Evolutionary conservation across 2,113 vertebrate species (phyloP).

Genomic region (Gallinago undulata): DNA sequence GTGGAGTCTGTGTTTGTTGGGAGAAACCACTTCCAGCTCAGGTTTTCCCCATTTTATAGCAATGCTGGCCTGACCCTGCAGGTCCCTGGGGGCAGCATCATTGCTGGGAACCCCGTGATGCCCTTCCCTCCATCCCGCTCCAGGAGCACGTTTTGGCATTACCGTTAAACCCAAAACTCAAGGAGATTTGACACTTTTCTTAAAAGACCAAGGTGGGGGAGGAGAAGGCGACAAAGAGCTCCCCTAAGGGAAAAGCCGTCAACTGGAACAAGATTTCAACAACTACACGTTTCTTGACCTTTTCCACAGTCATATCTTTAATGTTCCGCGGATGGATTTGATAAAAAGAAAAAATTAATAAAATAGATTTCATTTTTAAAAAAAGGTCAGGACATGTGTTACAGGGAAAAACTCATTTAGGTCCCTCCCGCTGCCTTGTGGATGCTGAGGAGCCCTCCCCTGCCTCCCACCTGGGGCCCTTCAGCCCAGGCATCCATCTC

Average conservation of each 20-base stretch:
- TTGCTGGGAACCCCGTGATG: neutral
- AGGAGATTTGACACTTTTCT: neutral
- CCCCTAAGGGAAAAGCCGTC: conserved; percentile 54
- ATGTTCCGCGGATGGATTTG: conserved; percentile 20
- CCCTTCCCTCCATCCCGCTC: neutral
- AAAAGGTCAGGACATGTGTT: conserved; percentile 80
- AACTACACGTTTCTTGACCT: conserved; percentile 74
- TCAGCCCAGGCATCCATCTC: neutral
- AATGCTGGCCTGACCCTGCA: neutral
- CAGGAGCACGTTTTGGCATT: accelerated
- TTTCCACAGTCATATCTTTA: conserved; percentile 70
- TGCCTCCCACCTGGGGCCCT: neutral
- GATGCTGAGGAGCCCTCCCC: neutral
- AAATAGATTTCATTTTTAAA: conserved; percentile 74
- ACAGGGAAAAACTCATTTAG: conserved; percentile 73
- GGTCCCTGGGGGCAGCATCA: neutral
- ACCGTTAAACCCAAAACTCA: neutral
- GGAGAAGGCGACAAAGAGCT: conserved; percentile 1
- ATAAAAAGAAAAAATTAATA: conserved; percentile 78
- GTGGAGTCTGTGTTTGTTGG: neutral
- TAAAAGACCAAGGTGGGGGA: conserved; percentile 19
- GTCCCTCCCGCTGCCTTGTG: neutral
- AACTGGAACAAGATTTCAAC: conserved; percentile 58
- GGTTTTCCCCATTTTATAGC: neutral
- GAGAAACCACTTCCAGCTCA: neutral